Evolutionary conservation across 2,113 vertebrate genomes (phyloP), one percentile per base, ranked within the genome.

Genomic region (Xiphophorus hellerii): DNA sequence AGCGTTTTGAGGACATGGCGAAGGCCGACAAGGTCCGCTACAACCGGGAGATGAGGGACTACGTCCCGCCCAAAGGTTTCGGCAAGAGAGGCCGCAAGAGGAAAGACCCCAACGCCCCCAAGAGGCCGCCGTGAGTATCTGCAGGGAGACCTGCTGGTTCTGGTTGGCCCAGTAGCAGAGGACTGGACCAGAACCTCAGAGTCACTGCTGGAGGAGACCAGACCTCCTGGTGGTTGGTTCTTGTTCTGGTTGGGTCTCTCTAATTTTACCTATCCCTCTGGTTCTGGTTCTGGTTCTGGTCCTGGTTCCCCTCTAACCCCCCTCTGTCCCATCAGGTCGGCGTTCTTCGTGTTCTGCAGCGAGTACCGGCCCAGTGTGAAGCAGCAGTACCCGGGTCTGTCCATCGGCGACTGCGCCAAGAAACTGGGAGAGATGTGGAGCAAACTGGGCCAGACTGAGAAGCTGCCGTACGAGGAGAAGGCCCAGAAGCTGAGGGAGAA

Each of bases 71-170:
- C 11, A 99, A 98, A 74, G 96, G 96, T 0, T 90, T 90, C 0
- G 96, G 96, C 17, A 96, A 96, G 91, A 95, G 93, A 1, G 95
- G 96, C 1, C 97, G 96, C 94, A 97, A 97, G 48, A 97, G 97
- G 91, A 98, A 99, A 88, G 97, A 99, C 39, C 97, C 97, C 48
- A 99, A 98, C 0, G 97, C 97, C 1, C 97, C 97, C 29, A 98
- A 99, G 82, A 94, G 97, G 58, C 97, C 97, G 11, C 97, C 97
- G 97, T 54, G 22, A 25, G 51, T 54, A 54, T 8, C 44, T 48
- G 44, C 44, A 48, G 44, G 44, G 3, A 14, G 12, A 44, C 12
- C 2, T 42, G 13, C 39, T 44, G 42, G 44, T 48, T 48, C 44
- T 48, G n/a, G 44, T 20, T 15, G 44, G 44, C 20, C 44, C 44